These are phyloP conservation scores for Acleris literana DNA, from an alignment of 2,888 invertebrate species.

Conservation along the genomic window DNA sequence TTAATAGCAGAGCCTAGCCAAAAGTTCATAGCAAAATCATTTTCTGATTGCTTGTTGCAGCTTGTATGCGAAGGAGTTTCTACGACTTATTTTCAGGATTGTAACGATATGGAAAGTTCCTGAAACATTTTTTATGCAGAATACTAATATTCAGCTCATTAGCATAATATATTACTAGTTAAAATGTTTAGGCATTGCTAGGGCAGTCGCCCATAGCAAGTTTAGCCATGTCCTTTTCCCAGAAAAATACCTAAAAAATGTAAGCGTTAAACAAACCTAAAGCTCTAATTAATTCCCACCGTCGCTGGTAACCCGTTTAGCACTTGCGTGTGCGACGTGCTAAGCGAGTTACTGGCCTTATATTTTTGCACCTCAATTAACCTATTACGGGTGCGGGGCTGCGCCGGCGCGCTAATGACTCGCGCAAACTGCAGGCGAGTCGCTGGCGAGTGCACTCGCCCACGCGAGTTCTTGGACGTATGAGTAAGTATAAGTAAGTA, in stretches of 20 bases:
- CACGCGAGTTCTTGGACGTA: conserved; percentile 33
- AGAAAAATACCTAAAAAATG: background rate
- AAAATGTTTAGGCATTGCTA: too few relatives aligned
- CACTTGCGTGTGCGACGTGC: conserved; percentile 55
- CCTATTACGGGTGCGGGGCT: conserved; percentile 68
- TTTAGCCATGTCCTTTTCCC: too few relatives aligned
- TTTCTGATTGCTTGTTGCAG: too few relatives aligned
- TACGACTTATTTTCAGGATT: too few relatives aligned
- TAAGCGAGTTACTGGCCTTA: conserved; percentile 56
- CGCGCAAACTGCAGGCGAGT: conserved; percentile 37
- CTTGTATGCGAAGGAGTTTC: too few relatives aligned
- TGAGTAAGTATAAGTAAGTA: conserved; percentile 11
- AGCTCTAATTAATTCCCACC: conserved; percentile 12
- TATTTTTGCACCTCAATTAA: conserved; percentile 82
- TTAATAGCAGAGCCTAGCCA: too few relatives aligned
- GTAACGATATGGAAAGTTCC: too few relatives aligned
- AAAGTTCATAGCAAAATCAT: too few relatives aligned
- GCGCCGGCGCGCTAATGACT: conserved; percentile 56
- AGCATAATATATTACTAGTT: too few relatives aligned
- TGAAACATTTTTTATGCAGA: too few relatives aligned
- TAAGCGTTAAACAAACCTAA: background rate
- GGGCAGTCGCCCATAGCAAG: too few relatives aligned
- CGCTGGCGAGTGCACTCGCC: conserved; percentile 34
- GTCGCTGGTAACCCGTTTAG: conserved; percentile 50
- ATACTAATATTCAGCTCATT: too few relatives aligned